Base-by-base conservation (phyloP, 2,113 vertebrate genomes). In the Morone chrysops region DNA sequence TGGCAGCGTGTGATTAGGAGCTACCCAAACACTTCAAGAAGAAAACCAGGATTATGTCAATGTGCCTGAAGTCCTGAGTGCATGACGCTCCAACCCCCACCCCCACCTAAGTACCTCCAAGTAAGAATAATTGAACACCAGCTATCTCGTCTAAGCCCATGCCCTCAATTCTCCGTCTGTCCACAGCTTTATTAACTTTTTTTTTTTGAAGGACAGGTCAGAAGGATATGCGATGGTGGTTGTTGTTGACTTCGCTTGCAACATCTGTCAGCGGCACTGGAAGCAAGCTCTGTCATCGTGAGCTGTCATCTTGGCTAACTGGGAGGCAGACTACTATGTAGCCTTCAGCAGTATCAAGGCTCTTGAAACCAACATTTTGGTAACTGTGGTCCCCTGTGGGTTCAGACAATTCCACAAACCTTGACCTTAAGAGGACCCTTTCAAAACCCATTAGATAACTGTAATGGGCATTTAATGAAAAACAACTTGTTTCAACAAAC, bases 121-220 rank as follows among this genome's bases (percentile, higher is more conserved):
- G 85, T 80, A 89, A 80, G 85, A 92, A 91, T 92, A 73, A 93
- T 89, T 90, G 82, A 90, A 89, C 72, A 87, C 47, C 41, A 88
- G 66, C 75, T 80, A 66, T 83, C 81, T 89, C 43, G 20, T 92
- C 87, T 93, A 90, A 94, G 91, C 90, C 59, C 70, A 12, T 90
- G 93, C 85, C 92, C 92, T 92, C 87, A 93, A 93, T 91, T 82
- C 92, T 31, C 92, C 89, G 71, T 93, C 90, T 93, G 91, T 90
- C 90, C 70, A 51, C 60, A 31, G 81, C 80, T 86, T 88, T 90
- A 90, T 91, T 89, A 59, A 87, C 82, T 85, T 90, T 70, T 78
- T 65, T 90, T 80, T 90, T 88, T 72, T 89, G 40, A 80, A 84
- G 83, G 83, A 82, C 82, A 82, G 80, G 90, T 88, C 89, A 87